Base-by-base conservation (phyloP, 1,140 invertebrate genomes). In the Leucophenga varia region DNA sequence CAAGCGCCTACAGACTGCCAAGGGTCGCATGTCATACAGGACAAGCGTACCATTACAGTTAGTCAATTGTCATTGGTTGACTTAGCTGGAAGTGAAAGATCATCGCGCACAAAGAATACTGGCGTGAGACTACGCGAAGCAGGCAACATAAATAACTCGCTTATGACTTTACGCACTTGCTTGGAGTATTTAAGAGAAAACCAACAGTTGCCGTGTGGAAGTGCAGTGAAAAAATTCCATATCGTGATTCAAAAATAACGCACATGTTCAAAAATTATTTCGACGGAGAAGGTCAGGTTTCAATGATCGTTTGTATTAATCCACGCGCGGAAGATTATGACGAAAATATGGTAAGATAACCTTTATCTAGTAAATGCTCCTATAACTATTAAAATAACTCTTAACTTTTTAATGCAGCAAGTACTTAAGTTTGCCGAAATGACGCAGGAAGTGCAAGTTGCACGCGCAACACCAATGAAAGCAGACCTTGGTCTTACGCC, bases 211-310 rank as follows among this genome's bases (percentile, higher is more conserved):
- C 12, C 32, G 16, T 5, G 5, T 6, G 6, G 6, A 6, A 82
- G 81, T 35, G 64, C 70, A 1, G 81, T 76, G 36, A 79, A 78
- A 52, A 52, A n/a, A 40, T 52, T 16, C 93, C 94, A 0, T 98
- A 96, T 76, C 74, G 95, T 34, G 93, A 97, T 64, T 91, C 90
- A 0, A 92, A 93, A 67, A 79, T 98, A 3, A 98, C 95, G 2
- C 88, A 93, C 76, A 79, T 97, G 13, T 97, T 99, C 69, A 97
- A 97, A 76, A 95, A 89, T 67, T 98, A 89, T 76, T 97, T 98
- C 78, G 95, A 97, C 77, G 94, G 95, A 1, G 88, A 94, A 70
- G 95, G 95, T 19, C 86, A 88, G 60, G 91, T 98, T 0, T 77
- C 86, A 51, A 97, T 98, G 95, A 84, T 98, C 30, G 87, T 98